Evolutionary conservation across 2,888 invertebrate genomes (phyloP).

Genomic region (Agapostemon virescens): DNA sequence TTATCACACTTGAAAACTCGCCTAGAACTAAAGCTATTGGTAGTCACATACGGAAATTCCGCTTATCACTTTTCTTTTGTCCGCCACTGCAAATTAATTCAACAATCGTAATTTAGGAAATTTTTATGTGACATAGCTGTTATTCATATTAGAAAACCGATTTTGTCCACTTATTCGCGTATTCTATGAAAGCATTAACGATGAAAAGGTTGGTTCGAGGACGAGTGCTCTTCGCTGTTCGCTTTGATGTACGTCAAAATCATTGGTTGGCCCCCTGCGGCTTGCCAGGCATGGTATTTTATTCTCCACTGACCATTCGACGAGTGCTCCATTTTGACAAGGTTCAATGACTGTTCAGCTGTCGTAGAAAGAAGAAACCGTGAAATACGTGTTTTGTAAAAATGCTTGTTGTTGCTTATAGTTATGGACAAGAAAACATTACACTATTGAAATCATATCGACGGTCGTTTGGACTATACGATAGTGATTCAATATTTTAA

Average conservation of each 20-base stretch:
- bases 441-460: slow-evolving; percentile 18
- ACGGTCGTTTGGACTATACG: slow-evolving; percentile 6
- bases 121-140: background rate
- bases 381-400: slow-evolving; percentile 22
- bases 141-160: background rate
- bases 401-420: slow-evolving; percentile 13
- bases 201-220: slow-evolving; percentile 15
- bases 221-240: slow-evolving; percentile 19
- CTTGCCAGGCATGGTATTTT: slow-evolving; percentile 14
- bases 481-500: too few relatives aligned
- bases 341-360: slow-evolving; percentile 27
- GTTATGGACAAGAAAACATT: slow-evolving; percentile 23
- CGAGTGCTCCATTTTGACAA: background rate
- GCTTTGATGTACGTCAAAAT: slow-evolving; percentile 41
- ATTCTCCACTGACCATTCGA: slow-evolving; percentile 26
- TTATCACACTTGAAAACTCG: background rate
- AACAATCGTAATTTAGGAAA: background rate
- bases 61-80: background rate
- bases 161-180: background rate
- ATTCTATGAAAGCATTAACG: slow-evolving; percentile 21
- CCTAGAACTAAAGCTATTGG: background rate
- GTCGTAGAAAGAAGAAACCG: slow-evolving; percentile 17
- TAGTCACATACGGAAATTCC: background rate
- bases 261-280: slow-evolving; percentile 12
- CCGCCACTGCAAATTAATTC: background rate